phyloP scores from a whole-genome alignment of 2,113 vertebrate genomes.

The Puma concolor region DNA sequence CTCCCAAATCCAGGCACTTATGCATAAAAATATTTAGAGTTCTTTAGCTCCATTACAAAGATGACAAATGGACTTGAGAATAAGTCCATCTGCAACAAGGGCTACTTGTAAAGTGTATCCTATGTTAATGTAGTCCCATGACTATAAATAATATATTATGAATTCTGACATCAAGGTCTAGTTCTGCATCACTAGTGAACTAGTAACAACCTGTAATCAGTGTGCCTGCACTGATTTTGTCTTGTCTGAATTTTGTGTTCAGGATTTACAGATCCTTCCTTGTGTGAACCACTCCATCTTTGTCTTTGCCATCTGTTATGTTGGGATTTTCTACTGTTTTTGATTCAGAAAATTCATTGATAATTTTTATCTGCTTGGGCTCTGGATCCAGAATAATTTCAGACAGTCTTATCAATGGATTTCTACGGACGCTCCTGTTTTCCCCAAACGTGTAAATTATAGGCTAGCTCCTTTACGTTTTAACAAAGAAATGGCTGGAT shows the following conservation, averaged over 20 bases:
- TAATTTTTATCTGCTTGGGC: slow-evolving; percentile 25
- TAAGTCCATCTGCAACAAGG: not conserved
- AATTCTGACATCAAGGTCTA: not conserved
- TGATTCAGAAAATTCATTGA: slow-evolving; percentile 13
- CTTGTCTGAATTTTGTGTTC: not conserved
- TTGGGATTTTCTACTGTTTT: not conserved
- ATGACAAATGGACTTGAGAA: not conserved
- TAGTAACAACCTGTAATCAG: not conserved
- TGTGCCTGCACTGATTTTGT: not conserved
- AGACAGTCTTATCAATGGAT: not conserved
- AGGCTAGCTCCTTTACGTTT: not conserved
- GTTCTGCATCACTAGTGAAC: not conserved
- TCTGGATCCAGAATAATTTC: not conserved
- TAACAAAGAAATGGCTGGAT: not conserved
- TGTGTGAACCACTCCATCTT: not conserved
- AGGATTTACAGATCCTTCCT: not conserved
- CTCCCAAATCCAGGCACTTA: not conserved
- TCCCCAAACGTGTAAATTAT: not conserved
- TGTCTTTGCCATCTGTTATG: not conserved
- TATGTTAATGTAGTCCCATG: not conserved
- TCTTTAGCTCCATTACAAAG: not conserved
- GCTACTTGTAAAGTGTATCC: not conserved
- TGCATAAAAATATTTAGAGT: not conserved
- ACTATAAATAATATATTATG: not conserved
- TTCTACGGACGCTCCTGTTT: not conserved